Conservation (phyloP, 2,113 vertebrate genomes). For the Galemys pyrenaicus region DNA sequence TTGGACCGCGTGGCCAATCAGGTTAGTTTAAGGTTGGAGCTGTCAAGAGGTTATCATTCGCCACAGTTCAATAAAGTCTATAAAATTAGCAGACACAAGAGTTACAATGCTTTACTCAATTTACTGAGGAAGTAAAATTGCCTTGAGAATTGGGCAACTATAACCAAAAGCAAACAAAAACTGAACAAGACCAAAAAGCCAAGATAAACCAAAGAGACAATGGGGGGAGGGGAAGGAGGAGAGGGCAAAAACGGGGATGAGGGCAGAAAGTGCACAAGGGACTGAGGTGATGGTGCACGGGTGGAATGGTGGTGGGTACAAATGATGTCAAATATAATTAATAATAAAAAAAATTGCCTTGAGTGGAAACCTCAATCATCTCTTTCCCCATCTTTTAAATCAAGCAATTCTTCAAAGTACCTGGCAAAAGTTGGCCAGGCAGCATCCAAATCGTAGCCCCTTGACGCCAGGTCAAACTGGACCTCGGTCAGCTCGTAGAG, state of each 20-base stretch:
- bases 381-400: not conserved
- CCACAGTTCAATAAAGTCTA: not conserved
- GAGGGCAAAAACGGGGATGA: too few relatives aligned
- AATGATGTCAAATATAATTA: too few relatives aligned
- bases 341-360: not conserved
- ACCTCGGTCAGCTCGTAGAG: slow-evolving; percentile 97
- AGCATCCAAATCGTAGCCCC: slow-evolving; percentile 94
- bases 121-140: not conserved
- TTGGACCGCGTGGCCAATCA: not conserved
- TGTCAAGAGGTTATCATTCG: not conserved
- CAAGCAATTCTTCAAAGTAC: slow-evolving; percentile 79
- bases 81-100: not conserved
- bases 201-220: too few relatives aligned
- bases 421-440: slow-evolving; percentile 95
- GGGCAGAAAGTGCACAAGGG: too few relatives aligned
- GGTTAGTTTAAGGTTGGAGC: not conserved
- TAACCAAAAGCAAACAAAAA: too few relatives aligned
- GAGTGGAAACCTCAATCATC: not conserved
- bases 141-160: too few relatives aligned
- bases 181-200: too few relatives aligned
- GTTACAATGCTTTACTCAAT: not conserved
- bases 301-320: too few relatives aligned
- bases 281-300: too few relatives aligned
- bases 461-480: slow-evolving; percentile 93
- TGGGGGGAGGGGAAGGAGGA: too few relatives aligned